A percentile compares a stretch with the other conserved stretches of the same genome.
phyloP scores from a whole-genome alignment of 2,797 vertebrate species.

The Philypnodon macrostomus region DNA sequence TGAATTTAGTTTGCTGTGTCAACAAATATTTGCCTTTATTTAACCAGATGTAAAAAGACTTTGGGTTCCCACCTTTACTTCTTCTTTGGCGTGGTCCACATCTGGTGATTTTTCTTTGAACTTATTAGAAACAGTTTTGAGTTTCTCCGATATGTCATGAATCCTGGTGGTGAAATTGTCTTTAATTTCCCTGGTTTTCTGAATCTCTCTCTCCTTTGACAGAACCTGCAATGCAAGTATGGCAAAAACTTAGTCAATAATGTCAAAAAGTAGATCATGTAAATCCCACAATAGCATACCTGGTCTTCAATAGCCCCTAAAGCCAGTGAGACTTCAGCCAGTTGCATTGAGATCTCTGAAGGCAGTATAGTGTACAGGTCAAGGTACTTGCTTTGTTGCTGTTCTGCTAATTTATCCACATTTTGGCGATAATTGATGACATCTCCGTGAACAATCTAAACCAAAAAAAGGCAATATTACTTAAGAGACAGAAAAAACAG shows the following conservation, averaged over 20 bases:
- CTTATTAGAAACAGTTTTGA: constrained; percentile 83
- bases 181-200: constrained; percentile 84
- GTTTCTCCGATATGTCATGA: constrained; percentile 83
- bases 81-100: constrained; percentile 85
- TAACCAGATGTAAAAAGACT: constrained; percentile 2
- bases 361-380: constrained; percentile 89
- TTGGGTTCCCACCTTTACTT: constrained; percentile 92
- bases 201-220: constrained; percentile 87
- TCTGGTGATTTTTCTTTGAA: constrained; percentile 89
- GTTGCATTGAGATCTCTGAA: constrained; percentile 90
- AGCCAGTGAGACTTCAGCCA: constrained; percentile 89
- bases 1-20: too few relatives aligned
- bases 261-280: too few relatives aligned
- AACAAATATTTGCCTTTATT: too few relatives aligned
- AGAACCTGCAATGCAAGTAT: constrained; percentile 79
- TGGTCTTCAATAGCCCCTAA: constrained; percentile 89
- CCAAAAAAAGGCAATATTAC: too few relatives aligned
- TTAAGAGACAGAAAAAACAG: too few relatives aligned
- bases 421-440: constrained; percentile 82
- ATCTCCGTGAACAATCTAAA: constrained; percentile 85
- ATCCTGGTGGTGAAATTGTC: constrained; percentile 86
- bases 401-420: constrained; percentile 88
- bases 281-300: constrained; percentile 79
- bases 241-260: background rate
- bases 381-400: constrained; percentile 93